Base-by-base conservation (phyloP, 2,797 vertebrate species). In the Microctenopoma steveboyesi region DNA sequence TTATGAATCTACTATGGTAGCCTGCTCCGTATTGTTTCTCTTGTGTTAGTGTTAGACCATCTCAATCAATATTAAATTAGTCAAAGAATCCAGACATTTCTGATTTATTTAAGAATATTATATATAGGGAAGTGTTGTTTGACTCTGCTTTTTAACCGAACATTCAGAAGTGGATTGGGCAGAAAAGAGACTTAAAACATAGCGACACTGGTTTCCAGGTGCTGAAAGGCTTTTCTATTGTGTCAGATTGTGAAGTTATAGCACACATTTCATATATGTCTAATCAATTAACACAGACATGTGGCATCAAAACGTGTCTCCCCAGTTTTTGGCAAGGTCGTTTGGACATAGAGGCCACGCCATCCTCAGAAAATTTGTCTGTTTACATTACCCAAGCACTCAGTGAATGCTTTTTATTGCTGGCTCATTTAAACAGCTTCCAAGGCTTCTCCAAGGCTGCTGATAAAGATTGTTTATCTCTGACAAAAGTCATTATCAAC, bases 381-480 rank as follows among this genome's bases (percentile, higher is more conserved):
- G 72, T 84, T 85, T 81, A 69, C 82, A 74, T 76, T 62, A 82
- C 53, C 69, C 57, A 53, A 76, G 59, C 78, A 27, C 69, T 79
- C 42, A 14, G 60, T 78, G 60, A 49, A 64, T 65, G 84, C 65
- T 64, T 76, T 76, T 73, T 58, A 68, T 42, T 84, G 79, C 74
- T 81, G 74, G 54, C 81, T 88, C 88, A 78, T 79, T 81, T 57
- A 51, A 86, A 66, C 62, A 10, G 70, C 72, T 18, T 59, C 74
- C 89, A 89, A 89, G 85, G 85, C 81, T 88, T 57, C 59, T 70
- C 64, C 85, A 80, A 89, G 81, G 84, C 78, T 71, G 35, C 45
- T 6, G 69, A 86, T 64, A 69, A 74, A 69, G 61, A 63, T 56
- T 76, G 66, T 85, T 89, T 82, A 87, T 89, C 76, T 78, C 75